Evolutionary conservation across 2,113 vertebrate genomes (phyloP).

Genomic region (Stegastes partitus): DNA sequence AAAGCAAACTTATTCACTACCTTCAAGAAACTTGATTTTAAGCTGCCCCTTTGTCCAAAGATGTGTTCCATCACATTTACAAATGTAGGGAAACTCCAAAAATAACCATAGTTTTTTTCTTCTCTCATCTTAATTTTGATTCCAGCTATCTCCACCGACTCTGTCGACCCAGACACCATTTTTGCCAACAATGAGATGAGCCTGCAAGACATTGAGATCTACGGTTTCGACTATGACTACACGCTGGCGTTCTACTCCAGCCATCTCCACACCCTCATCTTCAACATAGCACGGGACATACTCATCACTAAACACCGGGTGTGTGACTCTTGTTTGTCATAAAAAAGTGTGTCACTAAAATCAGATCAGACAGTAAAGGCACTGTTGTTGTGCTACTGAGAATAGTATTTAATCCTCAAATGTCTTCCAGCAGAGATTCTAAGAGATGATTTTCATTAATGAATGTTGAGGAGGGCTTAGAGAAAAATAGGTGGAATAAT

Average conservation of each 20-base stretch:
- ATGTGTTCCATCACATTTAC: too few relatives aligned
- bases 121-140: constrained; percentile 84
- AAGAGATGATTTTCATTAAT: too few relatives aligned
- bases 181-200: constrained; percentile 99
- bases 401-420: too few relatives aligned
- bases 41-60: too few relatives aligned
- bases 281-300: constrained; percentile 94
- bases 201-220: constrained; percentile 95
- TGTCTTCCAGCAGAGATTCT: too few relatives aligned
- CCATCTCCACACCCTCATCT: constrained; percentile 95
- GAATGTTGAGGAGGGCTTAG: too few relatives aligned
- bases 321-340: constrained; percentile 49
- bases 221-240: constrained; percentile 99
- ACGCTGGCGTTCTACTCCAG: constrained; percentile 97
- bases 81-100: background rate
- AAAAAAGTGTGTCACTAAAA: too few relatives aligned
- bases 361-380: too few relatives aligned
- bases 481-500: too few relatives aligned
- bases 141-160: constrained; percentile 88
- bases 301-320: constrained; percentile 96
- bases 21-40: too few relatives aligned
- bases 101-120: constrained; percentile 1
- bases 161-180: constrained; percentile 93
- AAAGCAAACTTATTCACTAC: too few relatives aligned
- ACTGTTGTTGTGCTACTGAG: too few relatives aligned